Base-by-base conservation (phyloP, 2,888 invertebrate species). In the Apoderus coryli region DNA sequence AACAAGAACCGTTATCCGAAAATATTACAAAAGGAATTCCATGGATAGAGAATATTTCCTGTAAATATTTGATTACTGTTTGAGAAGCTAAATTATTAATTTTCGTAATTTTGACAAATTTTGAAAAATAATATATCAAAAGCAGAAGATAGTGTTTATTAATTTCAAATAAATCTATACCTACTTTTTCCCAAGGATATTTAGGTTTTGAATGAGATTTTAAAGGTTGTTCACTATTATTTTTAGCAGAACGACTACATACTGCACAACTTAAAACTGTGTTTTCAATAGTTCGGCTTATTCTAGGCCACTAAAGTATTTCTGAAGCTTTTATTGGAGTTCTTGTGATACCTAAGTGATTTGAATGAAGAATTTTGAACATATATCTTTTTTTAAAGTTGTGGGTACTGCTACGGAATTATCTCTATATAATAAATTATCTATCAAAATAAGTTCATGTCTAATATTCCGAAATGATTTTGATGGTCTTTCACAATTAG, bases 91-190 rank as follows among this genome's bases (percentile, higher is more conserved):
- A 34, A 34, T 10, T 30, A 16, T 25, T 15, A 6, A 40, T 11
- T 29, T 33, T 31, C 15, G 35, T 35, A 9, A 45, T 28, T 25
- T 45, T 39, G 10, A 42, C 16, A 42, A 43, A 48, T 27, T 44
- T 47, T 3, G 36, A 33, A 29, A 40, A 36, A 35, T 42, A 45
- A 34, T 49, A 46, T 9, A 39, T 31, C 5, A 41, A 28, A 9
- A 47, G 31, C 12, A 47, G 24, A 22, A 46, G 33, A 31, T 42
- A 41, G 19, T 36, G 31, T 5, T 14, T 32, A 2, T 22, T 32
- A 9, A 30, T 14, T 16, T 25, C 16, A 16, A 27, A 36, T 13
- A 38, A 36, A 23, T 41, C 38, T 4, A 33, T 25, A 2, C 34
- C 36, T 10, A 40, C 31, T 35, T 42, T 41, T 32, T 39, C 28